phyloP scores from a whole-genome alignment of 2,113 vertebrate species.

The Xenopus borealis region DNA sequence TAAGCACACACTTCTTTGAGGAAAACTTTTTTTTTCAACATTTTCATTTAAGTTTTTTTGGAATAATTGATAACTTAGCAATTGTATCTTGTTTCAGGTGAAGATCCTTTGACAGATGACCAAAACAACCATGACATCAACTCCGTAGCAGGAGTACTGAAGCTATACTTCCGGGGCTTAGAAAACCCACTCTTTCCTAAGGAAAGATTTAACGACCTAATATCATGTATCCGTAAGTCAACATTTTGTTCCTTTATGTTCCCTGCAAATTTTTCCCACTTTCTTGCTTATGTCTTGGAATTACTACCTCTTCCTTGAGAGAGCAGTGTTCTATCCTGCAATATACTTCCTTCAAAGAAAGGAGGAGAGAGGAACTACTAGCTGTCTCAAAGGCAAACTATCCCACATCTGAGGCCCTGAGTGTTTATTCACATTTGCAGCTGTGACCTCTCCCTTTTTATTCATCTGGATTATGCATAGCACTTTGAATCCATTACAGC shows the following conservation, averaged over 20 bases:
- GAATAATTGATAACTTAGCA: too few relatives aligned
- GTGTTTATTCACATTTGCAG: conserved; percentile 57
- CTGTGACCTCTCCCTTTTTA: conserved; percentile 52
- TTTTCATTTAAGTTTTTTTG: too few relatives aligned
- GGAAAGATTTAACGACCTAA: conserved; percentile 96
- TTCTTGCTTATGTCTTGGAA: not conserved
- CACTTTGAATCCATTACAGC: conserved; percentile 49
- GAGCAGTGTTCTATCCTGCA: conserved; percentile 24
- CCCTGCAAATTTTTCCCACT: not conserved
- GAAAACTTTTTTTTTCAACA: too few relatives aligned
- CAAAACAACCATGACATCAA: conserved; percentile 97
- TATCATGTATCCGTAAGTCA: conserved; percentile 93
- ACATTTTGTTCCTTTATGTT: not conserved
- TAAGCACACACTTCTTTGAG: too few relatives aligned
- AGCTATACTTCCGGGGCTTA: conserved; percentile 95
- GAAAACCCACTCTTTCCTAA: conserved; percentile 98
- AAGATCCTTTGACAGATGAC: conserved; percentile 92
- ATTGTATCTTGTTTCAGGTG: conserved; percentile 70
- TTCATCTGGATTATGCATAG: conserved; percentile 50
- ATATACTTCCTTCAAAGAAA: conserved; percentile 51
- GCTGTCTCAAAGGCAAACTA: conserved; percentile 50
- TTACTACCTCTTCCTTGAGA: too few relatives aligned
- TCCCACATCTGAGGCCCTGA: conserved; percentile 50
- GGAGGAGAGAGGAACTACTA: conserved; percentile 11
- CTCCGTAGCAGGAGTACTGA: conserved; percentile 95